Evolutionary conservation across 1,140 invertebrate species (phyloP).

Genomic region (Procambarus clarkii): DNA sequence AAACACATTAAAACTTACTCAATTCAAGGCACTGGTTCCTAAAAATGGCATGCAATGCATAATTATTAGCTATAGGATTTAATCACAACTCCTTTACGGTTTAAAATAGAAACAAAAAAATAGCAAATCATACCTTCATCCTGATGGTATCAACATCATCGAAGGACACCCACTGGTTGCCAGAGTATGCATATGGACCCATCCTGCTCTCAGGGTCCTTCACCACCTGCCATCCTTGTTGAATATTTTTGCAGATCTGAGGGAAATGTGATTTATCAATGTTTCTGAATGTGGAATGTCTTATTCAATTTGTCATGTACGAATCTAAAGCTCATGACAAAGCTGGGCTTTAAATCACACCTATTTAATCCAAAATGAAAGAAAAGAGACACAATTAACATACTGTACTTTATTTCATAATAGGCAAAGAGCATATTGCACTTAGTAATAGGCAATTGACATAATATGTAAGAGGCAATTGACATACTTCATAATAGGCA

Average conservation of each 20-base stretch:
- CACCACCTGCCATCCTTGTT: slow-evolving; percentile 85
- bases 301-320: too few relatives aligned
- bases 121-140: slow-evolving; percentile 73
- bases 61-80: background rate
- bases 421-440: slow-evolving; percentile 82
- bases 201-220: slow-evolving; percentile 85
- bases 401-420: slow-evolving; percentile 82
- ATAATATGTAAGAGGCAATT: slow-evolving; percentile 73
- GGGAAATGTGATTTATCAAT: background rate
- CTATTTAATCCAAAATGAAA: too few relatives aligned
- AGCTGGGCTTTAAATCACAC: too few relatives aligned
- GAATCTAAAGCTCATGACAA: too few relatives aligned
- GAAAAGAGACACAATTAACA: background rate
- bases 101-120: background rate
- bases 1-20: too few relatives aligned
- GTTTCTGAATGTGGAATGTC: too few relatives aligned
- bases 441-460: background rate
- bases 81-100: background rate
- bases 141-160: slow-evolving; percentile 89
- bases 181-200: slow-evolving; percentile 90
- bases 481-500: slow-evolving; percentile 87
- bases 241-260: slow-evolving; percentile 73
- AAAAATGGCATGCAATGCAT: too few relatives aligned
- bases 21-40: too few relatives aligned
- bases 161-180: slow-evolving; percentile 89